Base-by-base conservation (phyloP, 2,888 invertebrate genomes). In the Melanchra persicariae region DNA sequence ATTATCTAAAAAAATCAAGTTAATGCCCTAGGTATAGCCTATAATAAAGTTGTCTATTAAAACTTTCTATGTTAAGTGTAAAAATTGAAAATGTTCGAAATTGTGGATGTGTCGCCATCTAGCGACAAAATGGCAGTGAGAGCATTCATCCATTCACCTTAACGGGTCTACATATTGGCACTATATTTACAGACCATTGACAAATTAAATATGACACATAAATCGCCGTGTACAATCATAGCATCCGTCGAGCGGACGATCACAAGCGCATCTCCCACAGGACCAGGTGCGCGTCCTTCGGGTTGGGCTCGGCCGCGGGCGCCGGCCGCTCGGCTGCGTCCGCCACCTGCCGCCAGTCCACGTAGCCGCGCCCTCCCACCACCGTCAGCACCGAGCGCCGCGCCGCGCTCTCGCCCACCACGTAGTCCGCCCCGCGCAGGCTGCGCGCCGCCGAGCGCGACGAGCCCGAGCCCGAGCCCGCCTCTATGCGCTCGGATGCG, bases 281-380 rank as follows among this genome's bases (percentile, higher is more conserved):
- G 78, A 98, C 97, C 87, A 99, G 97, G 93, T 98, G 98, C 22
- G 99, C 98, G 96, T 98, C 98, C 88, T 97, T 98, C 77, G 97
- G 97, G 91, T 98, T 98, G 59, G 97, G 97, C 76, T 97, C 97
- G 60, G 96, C 96, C 52, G 96, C 95, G 57, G 95, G 93, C 65
- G 94, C 93, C 10, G 96, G 95, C 43, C 97, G 95, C 82, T 97
- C 97, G 2, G 96, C 94, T 37, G 96, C 95, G 90, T 97, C 97
- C 87, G 97, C 97, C 24, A 97, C 97, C 87, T 98, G 98, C 69
- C 98, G 96, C 97, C 98, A 98, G 93, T 98, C 98, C 30, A 98
- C 97, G 89, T 99, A 99, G 5, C 99, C 99, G 17, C 98, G 96
- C 2, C 99, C 99, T 0, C 98, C 99, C 96, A 98, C 98, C 64